These are phyloP conservation scores for Cranoglanis bouderius DNA, from an alignment of 2,113 vertebrate species.

Conservation along the genomic window DNA sequence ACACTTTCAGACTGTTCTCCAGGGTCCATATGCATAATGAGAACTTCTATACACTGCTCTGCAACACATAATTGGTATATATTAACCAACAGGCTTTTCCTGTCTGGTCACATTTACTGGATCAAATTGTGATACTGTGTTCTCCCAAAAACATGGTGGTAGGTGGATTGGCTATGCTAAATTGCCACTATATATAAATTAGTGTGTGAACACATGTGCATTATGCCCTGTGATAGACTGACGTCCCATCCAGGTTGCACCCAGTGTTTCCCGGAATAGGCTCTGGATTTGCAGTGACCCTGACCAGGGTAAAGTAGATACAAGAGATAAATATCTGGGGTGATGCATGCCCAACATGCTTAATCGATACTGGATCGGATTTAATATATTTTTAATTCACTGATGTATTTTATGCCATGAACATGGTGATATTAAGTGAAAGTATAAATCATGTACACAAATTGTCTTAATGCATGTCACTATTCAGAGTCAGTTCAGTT, in stretches of 20 bases:
- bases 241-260: too few species aligned
- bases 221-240: background rate
- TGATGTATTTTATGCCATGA: background rate
- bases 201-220: background rate
- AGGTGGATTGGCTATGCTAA: background rate
- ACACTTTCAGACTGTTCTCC: slow-evolving; percentile 13
- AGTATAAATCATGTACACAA: background rate
- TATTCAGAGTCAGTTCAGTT: background rate
- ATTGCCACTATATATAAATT: background rate
- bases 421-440: background rate
- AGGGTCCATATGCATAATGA: slow-evolving; percentile 22
- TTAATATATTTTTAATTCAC: background rate
- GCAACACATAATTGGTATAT: background rate
- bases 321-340: background rate
- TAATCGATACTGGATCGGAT: background rate
- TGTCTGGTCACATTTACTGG: background rate
- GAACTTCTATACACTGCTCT: background rate
- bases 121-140: background rate
- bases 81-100: background rate
- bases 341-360: background rate
- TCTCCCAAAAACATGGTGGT: background rate
- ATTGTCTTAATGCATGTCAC: background rate
- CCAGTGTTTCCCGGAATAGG: background rate
- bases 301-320: background rate
- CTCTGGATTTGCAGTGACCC: background rate